Evolutionary conservation across 35 echinoderm and acorn worm genomes (phyloP).

Genomic region (Patiria miniata): DNA sequence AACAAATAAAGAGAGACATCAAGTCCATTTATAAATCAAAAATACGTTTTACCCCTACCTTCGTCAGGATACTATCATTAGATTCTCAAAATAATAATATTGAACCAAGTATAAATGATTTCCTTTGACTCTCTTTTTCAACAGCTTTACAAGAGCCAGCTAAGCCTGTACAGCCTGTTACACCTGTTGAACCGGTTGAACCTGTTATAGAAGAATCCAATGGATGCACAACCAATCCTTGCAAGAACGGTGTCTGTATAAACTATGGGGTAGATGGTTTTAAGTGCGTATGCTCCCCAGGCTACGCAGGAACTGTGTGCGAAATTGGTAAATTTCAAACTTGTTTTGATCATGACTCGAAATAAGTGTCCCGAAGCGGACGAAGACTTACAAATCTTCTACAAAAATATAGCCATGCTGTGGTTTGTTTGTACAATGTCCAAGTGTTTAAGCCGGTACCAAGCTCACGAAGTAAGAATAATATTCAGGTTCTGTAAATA

Average conservation of each 20-base stretch:
- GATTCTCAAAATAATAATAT: no score
- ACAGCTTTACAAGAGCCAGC: no score
- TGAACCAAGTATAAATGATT: no score
- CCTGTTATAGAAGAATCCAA: no score
- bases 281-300: constrained; percentile 52
- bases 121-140: no score
- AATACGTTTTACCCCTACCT: no score
- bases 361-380: constrained; percentile 38
- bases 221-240: constrained; percentile 49
- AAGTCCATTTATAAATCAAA: no score
- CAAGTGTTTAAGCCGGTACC: neutral
- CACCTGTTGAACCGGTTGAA: no score
- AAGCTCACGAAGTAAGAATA: neutral
- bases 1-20: no score
- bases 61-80: no score
- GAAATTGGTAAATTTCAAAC: constrained; percentile 47
- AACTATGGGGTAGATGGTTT: constrained; percentile 40
- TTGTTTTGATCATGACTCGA: constrained; percentile 44
- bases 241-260: constrained; percentile 44
- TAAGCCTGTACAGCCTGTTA: no score
- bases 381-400: neutral
- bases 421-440: neutral
- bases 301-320: constrained; percentile 53
- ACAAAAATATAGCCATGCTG: constrained; percentile 21
- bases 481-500: neutral